Evolutionary conservation across 2,113 vertebrate species (phyloP).

Genomic region (Pterocles burchelli): DNA sequence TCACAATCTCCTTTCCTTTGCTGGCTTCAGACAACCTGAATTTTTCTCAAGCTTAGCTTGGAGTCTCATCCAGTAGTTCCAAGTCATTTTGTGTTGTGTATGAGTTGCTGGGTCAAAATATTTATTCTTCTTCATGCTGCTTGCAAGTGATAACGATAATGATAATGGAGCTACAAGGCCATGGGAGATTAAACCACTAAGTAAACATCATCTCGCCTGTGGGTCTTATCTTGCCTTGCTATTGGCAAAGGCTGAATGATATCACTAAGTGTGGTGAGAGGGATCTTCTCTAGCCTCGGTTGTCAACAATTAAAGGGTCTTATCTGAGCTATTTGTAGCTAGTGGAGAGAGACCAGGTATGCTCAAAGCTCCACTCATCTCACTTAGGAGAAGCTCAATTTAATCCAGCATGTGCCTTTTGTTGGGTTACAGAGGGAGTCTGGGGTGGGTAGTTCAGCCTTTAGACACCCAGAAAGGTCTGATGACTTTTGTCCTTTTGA

Average conservation of each 20-base stretch:
- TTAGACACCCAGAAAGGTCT: background rate
- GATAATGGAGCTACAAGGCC: background rate
- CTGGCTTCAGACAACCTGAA: background rate
- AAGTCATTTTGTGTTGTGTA: background rate
- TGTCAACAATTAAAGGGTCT: background rate
- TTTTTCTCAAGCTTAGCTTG: background rate
- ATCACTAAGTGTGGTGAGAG: background rate
- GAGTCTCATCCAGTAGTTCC: background rate
- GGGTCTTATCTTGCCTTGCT: background rate
- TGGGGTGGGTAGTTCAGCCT: background rate
- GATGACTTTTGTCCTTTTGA: background rate
- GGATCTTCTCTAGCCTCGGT: background rate
- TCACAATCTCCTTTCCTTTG: background rate
- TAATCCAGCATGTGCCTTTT: too few relatives aligned
- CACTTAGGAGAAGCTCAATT: too few relatives aligned
- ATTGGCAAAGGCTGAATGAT: background rate
- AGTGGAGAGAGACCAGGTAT: background rate
- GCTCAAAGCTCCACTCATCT: background rate
- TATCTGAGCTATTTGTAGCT: background rate
- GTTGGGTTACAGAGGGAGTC: background rate
- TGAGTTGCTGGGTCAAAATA: background rate
- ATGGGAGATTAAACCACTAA: background rate
- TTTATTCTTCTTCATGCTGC: background rate
- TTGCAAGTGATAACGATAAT: background rate
- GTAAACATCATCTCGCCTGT: background rate